phyloP scores from a whole-genome alignment of 2,888 invertebrate species.

The Odontothrips loti region DNA sequence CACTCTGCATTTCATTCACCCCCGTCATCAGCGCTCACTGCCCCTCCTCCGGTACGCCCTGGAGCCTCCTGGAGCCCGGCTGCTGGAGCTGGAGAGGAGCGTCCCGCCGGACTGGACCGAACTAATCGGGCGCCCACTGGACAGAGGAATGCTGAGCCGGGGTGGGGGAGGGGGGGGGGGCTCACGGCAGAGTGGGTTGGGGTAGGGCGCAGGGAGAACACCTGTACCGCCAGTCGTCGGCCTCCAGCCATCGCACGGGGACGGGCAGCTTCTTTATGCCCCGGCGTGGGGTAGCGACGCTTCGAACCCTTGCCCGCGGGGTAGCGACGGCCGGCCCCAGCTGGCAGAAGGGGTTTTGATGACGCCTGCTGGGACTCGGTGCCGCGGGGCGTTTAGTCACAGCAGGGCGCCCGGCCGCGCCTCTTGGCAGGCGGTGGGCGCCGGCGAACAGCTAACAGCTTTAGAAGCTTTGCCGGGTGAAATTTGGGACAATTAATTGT shows the following conservation, averaged over 20 bases:
- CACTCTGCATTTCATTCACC: no score
- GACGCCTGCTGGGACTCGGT: no score
- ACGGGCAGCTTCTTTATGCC: no score
- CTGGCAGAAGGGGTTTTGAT: background rate
- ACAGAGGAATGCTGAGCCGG: background rate
- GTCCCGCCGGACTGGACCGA: background rate
- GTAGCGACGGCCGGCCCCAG: background rate
- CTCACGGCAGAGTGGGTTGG: background rate
- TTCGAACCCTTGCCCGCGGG: background rate
- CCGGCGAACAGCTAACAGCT: background rate
- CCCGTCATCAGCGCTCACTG: no score
- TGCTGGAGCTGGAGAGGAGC: no score
- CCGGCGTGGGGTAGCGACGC: no score
- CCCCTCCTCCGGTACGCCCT: no score
- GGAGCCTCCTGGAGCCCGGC: no score
- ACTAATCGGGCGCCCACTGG: conserved; percentile 5
- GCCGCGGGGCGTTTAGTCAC: no score
- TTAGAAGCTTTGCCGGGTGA: background rate
- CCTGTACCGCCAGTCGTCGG: background rate
- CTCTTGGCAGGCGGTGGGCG: background rate
- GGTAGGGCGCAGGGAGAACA: background rate
- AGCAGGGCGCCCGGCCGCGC: no score
- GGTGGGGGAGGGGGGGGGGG: background rate
- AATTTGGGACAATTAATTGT: conserved; percentile 18
- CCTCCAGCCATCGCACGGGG: no score